Evolutionary conservation across 2,888 invertebrate species (phyloP), one percentile per base, ranked within the genome.

Genomic region (Drosophila pullipes): DNA sequence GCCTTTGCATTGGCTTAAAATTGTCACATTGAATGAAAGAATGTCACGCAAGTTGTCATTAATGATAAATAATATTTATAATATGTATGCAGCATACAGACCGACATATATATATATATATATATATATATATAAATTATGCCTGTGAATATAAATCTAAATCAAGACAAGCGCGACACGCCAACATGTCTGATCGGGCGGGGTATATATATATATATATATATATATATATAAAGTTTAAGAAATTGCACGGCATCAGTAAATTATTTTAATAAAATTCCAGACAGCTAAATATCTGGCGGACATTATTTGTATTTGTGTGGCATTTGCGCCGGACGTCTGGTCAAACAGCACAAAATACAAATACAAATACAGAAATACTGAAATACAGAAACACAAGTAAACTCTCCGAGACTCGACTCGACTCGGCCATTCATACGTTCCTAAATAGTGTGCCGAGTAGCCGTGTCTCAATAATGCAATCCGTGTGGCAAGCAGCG

Each of bases 251-350:
- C 68, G 68, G 61, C 75, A 74, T 77, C 69, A 69, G 69, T 79
- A 60, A 86, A 86, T 83, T 79, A 84, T 82, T 87, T 87, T 71
- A 82, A 79, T 87, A 33, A 79, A 85, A 76, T 82, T 71, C 85
- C 85, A 87, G 85, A 83, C 88, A 82, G 64, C 67, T 74, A 69
- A 81, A 83, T 77, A 83, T 83, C 62, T 52, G 62, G 28, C 61
- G 50, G 41, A 47, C 78, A 69, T 71, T 65, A 70, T 58, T 41
- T 58, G 28, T 50, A 35, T 35, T 35, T 35, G 41, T 16, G 28
- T 5, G 31, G 35, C 35, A 37, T 37, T 55, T 25, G 22, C 63
- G 50, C 55, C 58, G 59, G 44, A 67, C 58, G 71, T 76, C 78
- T 78, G 77, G 50, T 28, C 67, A 68, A 58, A 70, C 3, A 28